Percentiles rank a stretch among this genome's conserved stretches.
Conservation (phyloP, 2,888 invertebrate genomes). For the Scotopteryx bipunctaria region DNA sequence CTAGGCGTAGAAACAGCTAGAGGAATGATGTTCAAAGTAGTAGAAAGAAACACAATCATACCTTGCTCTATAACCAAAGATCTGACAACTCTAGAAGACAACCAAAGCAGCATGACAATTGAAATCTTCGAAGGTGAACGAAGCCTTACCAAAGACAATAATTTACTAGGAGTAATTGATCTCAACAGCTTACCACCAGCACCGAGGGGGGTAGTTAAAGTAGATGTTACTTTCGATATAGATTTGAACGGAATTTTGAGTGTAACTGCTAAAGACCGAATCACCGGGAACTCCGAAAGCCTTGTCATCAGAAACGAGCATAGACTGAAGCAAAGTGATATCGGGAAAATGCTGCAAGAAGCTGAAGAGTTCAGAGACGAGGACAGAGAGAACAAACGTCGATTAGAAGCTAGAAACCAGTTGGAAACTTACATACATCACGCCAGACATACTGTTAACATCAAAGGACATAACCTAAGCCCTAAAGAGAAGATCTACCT, state of each 20-base stretch:
- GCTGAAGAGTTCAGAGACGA: constrained; percentile 55
- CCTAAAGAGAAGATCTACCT: constrained; percentile 49
- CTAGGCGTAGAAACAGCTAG: constrained; percentile 64
- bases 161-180: constrained; percentile 61
- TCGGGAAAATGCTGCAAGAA: constrained; percentile 59
- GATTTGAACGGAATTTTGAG: constrained; percentile 60
- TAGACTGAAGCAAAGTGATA: constrained; percentile 54
- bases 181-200: constrained; percentile 63
- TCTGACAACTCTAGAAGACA: constrained; percentile 63
- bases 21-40: constrained; percentile 65
- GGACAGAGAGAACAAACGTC: constrained; percentile 56
- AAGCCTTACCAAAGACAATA: constrained; percentile 62
- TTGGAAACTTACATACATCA: constrained; percentile 63
- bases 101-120: constrained; percentile 64
- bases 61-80: constrained; percentile 64
- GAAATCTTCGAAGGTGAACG: constrained; percentile 71
- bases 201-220: constrained; percentile 61
- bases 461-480: constrained; percentile 11
- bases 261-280: constrained; percentile 59
- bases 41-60: constrained; percentile 63
- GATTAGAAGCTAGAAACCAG: constrained; percentile 63
- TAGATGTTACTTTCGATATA: constrained; percentile 64
- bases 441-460: constrained; percentile 51
- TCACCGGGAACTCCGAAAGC: constrained; percentile 54
- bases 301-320: constrained; percentile 55